Evolutionary conservation across 2,797 vertebrate genomes (phyloP).

Genomic region (Enteromius radiatus): DNA sequence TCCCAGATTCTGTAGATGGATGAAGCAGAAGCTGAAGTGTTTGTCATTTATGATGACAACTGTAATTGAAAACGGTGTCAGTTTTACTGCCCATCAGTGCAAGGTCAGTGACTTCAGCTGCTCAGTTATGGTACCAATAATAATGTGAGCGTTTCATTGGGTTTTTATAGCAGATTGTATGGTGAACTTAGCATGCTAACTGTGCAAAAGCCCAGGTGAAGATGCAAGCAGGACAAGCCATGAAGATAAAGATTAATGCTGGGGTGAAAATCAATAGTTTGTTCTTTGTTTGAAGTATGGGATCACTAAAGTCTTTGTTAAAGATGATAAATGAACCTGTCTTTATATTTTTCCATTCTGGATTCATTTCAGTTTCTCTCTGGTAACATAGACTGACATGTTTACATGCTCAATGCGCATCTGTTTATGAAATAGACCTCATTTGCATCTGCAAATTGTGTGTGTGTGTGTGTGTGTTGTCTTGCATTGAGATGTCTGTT

Average conservation of each 20-base stretch:
- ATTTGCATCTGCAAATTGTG: not conserved
- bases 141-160: not conserved
- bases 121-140: conserved; percentile 26
- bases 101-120: conserved; percentile 29
- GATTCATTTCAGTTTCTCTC: not conserved
- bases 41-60: conserved; percentile 31
- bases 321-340: conserved; percentile 26
- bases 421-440: conserved; percentile 23
- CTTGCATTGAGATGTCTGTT: not conserved
- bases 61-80: conserved; percentile 22
- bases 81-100: conserved; percentile 21
- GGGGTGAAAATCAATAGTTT: conserved; percentile 39
- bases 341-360: conserved; percentile 14
- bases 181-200: conserved; percentile 20
- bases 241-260: conserved; percentile 18
- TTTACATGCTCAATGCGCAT: not conserved
- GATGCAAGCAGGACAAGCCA: conserved; percentile 10
- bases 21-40: conserved; percentile 28
- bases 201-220: conserved; percentile 27
- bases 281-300: conserved; percentile 38
- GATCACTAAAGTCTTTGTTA: conserved; percentile 17
- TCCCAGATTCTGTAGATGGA: conserved; percentile 29
- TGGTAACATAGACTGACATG: not conserved
- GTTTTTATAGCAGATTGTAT: conserved; percentile 16
- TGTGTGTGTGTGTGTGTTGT: conserved; percentile 4